phyloP scores from a whole-genome alignment of 2,797 vertebrate species.

The Pogoniulus pusillus region DNA sequence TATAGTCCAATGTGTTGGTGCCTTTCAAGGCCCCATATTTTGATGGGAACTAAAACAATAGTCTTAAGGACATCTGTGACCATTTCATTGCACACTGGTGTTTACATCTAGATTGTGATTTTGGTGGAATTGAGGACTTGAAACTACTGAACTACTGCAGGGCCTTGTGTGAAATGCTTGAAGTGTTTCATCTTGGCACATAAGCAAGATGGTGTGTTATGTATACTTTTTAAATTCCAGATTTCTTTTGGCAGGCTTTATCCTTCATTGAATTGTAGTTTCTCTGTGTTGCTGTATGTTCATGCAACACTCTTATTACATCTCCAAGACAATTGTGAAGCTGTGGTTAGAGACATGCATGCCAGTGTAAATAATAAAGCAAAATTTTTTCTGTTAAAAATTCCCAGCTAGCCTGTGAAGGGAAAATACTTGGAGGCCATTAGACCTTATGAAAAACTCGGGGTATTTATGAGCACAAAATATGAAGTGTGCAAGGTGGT shows the following conservation, averaged over 20 bases:
- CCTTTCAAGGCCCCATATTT: not conserved
- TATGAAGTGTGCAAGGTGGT: not conserved
- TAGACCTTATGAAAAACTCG: too few species aligned
- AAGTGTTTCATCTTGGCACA: not conserved
- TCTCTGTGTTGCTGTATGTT: not conserved
- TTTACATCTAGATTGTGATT: rapidly evolving
- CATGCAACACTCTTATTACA: not conserved
- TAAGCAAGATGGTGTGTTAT: not conserved
- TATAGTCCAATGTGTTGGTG: rapidly evolving
- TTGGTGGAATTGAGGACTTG: not conserved
- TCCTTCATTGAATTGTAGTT: not conserved
- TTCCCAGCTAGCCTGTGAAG: not conserved
- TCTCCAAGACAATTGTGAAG: not conserved
- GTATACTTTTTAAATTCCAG: not conserved
- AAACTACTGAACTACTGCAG: not conserved
- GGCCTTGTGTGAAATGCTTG: not conserved
- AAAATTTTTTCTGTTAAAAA: not conserved
- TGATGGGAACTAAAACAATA: not conserved
- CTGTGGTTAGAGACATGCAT: not conserved
- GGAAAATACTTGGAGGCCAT: too few species aligned
- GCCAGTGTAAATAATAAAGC: not conserved
- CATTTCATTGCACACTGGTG: rapidly evolving
- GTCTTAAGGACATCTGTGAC: not conserved
- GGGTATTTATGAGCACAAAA: not conserved
- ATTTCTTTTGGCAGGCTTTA: not conserved